Base-by-base conservation (phyloP, 2,797 vertebrate species). In the Muscicapa striata region DNA sequence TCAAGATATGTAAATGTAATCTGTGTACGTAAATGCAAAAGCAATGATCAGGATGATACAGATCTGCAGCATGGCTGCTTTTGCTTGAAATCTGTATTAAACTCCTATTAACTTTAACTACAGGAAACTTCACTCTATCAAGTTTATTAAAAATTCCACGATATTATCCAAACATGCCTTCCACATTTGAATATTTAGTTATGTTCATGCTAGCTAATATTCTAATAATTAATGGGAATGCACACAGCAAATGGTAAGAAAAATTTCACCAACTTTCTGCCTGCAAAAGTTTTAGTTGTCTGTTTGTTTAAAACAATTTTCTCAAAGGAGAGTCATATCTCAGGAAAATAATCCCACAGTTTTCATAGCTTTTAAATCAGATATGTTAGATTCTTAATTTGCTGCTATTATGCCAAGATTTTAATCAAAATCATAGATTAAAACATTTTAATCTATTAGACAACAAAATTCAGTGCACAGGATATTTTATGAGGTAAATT, bases 1-100 rank as follows among this genome's bases (percentile, higher is more conserved):
- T 90, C 78, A 92, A 64, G 59, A 68, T 63, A 94, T 69, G 74
- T 43, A 95, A 87, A 94, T 79, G 34, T 57, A 88, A 94, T 93
- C 73, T 85, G 49, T 79, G 55, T 66, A 84, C 66, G 61, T 64
- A 95, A 95, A 93, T 89, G 38, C 11, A 83, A 68, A 90, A 72
- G 21, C 26, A 45, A 52, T 89, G 62, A 73, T 63, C 77, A 32
- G 49, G 69, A 58, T 14, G 34, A 75, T 58, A 83, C 4, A 38
- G 51, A 67, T 48, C 75, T 27, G 52, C 49, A 90, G 21, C 23
- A 70, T 46, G 41, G 8, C 36, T 81, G 40, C 15, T 94, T 95
- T 90, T 82, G 21, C 9, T 80, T 93, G 57, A 89, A 91, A 59
- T 6, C 5, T 70, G 13, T 81, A 92, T 68, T 63, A 84, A 77